phyloP scores from a whole-genome alignment of 2,888 invertebrate species.

The Cylindroiulus punctatus region DNA sequence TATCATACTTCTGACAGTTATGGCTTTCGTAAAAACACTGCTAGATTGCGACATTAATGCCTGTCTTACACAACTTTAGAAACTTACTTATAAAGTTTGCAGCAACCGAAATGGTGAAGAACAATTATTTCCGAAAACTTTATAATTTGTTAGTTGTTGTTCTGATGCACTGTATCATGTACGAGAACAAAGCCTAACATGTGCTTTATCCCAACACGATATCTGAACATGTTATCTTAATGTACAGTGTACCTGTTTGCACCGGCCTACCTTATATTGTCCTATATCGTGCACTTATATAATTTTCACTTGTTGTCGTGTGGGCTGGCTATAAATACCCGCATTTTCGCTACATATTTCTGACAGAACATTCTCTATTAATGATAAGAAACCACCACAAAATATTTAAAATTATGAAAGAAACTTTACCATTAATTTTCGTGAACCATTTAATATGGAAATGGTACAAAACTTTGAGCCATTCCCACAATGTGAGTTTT shows the following conservation, averaged over 20 bases:
- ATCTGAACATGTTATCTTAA: neutral
- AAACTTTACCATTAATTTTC: too few relatives aligned
- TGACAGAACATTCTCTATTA: too few relatives aligned
- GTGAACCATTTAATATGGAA: too few relatives aligned
- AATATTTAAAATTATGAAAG: too few relatives aligned
- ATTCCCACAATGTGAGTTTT: too few relatives aligned
- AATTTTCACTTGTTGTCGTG: neutral
- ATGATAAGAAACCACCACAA: too few relatives aligned
- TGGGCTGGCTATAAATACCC: neutral
- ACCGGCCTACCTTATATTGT: neutral
- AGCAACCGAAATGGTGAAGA: neutral
- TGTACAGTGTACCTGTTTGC: neutral
- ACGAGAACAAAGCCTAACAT: too few relatives aligned
- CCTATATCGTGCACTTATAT: neutral
- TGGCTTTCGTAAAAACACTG: constrained; percentile 2
- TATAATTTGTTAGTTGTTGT: neutral
- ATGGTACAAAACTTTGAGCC: too few relatives aligned
- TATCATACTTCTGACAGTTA: constrained; percentile 25
- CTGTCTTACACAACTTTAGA: neutral
- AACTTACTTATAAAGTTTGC: neutral
- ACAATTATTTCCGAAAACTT: neutral
- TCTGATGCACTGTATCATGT: neutral
- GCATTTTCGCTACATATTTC: neutral
- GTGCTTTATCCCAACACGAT: neutral
- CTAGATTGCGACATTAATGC: neutral